These are phyloP conservation scores for Netelia inedita DNA, from an alignment of 2,888 invertebrate genomes.

Conservation along the genomic window DNA sequence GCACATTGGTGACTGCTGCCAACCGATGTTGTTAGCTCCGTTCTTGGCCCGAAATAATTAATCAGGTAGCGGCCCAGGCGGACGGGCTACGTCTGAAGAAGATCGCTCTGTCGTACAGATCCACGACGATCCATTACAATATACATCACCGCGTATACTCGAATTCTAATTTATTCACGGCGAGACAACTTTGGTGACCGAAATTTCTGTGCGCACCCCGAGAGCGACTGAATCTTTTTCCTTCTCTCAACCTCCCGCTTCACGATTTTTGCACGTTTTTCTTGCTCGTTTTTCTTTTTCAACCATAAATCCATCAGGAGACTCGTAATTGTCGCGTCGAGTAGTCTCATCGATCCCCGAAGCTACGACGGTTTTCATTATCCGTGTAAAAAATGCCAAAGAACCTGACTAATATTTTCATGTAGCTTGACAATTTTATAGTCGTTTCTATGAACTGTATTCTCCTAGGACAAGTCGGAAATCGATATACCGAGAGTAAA, in stretches of 20 bases:
- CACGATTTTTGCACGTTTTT: not conserved
- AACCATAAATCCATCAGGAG: conserved; percentile 79
- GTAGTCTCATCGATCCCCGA: conserved; percentile 44
- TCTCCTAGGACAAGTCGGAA: not conserved
- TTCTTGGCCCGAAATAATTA: conserved; percentile 83
- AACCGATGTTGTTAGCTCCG: conserved; percentile 80
- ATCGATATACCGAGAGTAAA: conserved; percentile 24
- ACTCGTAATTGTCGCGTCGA: conserved; percentile 79
- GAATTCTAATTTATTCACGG: conserved; percentile 84
- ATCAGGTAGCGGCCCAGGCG: conserved; percentile 77
- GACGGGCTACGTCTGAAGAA: conserved; percentile 70
- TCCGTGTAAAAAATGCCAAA: no score
- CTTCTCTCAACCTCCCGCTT: conserved; percentile 11
- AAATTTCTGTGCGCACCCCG: conserved; percentile 57
- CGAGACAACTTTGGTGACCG: conserved; percentile 68
- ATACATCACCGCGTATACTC: conserved; percentile 83
- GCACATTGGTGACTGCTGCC: conserved; percentile 59
- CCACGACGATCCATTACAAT: conserved; percentile 82
- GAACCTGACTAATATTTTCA: no score
- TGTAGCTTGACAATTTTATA: no score
- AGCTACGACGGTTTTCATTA: conserved; percentile 1
- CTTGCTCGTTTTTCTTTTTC: conserved; percentile 61
- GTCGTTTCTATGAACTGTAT: no score
- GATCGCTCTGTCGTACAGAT: conserved; percentile 66
- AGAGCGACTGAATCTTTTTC: conserved; percentile 13